A percentile compares a stretch with the other conserved stretches of the same genome.
Evolutionary conservation across 2,797 vertebrate genomes (phyloP).

Genomic region (Melanotaenia nigrans): DNA sequence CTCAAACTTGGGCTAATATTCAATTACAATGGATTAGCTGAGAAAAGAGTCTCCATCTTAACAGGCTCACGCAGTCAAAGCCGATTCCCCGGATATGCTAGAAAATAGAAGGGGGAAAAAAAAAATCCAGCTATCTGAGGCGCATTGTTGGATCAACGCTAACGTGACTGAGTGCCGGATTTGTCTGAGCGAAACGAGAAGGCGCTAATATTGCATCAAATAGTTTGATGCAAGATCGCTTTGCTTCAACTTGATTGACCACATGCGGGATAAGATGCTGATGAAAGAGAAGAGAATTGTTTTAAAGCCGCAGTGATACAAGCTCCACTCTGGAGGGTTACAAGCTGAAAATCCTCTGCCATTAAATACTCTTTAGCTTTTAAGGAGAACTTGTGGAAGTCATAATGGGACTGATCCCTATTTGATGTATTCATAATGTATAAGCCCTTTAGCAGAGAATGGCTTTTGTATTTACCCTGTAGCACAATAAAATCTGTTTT

Average conservation of each 20-base stretch:
- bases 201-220: constrained; percentile 67
- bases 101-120: background rate
- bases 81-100: constrained; percentile 71
- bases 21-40: constrained; percentile 80
- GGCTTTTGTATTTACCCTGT: constrained; percentile 63
- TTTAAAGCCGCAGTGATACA: constrained; percentile 52
- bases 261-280: constrained; percentile 37
- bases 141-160: constrained; percentile 49
- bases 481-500: constrained; percentile 57
- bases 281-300: constrained; percentile 39
- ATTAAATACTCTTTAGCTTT: constrained; percentile 72
- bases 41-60: constrained; percentile 69
- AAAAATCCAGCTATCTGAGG: constrained; percentile 32
- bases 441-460: constrained; percentile 70
- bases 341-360: constrained; percentile 70
- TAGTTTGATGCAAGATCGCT: constrained; percentile 44
- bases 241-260: constrained; percentile 60
- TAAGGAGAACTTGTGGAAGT: constrained; percentile 73
- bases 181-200: constrained; percentile 58
- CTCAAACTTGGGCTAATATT: constrained; percentile 81
- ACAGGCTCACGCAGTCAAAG: constrained; percentile 73
- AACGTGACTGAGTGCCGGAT: constrained; percentile 59
- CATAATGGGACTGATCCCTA: constrained; percentile 78
- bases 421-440: constrained; percentile 78
- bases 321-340: constrained; percentile 57